Evolutionary conservation across 2,113 vertebrate genomes (phyloP).

Genomic region (Okapia johnstoni): DNA sequence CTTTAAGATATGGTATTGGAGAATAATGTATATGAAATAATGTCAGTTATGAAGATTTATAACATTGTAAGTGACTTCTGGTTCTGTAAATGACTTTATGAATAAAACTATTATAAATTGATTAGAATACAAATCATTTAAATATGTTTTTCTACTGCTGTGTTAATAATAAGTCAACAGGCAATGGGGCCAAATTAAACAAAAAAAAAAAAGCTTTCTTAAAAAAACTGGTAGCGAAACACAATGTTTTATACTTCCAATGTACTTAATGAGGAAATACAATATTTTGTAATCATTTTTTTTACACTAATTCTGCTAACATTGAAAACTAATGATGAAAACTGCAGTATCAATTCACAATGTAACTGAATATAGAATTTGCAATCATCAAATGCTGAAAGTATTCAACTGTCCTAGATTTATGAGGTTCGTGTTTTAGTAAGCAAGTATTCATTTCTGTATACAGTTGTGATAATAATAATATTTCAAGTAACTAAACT

Average conservation of each 20-base stretch:
- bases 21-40: not conserved
- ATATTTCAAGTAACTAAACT: not conserved
- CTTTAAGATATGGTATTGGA: not conserved
- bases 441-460: not conserved
- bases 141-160: not conserved
- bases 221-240: not conserved
- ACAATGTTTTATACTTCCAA: not conserved
- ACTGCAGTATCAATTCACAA: not conserved
- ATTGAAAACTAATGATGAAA: not conserved
- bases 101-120: not conserved
- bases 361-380: not conserved
- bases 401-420: not conserved
- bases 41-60: not conserved
- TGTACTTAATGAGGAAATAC: not conserved
- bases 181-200: not conserved
- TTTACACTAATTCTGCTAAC: not conserved
- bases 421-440: not conserved
- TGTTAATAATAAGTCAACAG: not conserved
- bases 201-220: not conserved
- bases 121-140: not conserved
- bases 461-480: not conserved
- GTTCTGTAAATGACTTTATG: not conserved
- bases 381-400: not conserved
- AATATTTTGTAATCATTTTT: not conserved
- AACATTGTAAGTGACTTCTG: not conserved